Percentiles rank a stretch among this genome's conserved stretches.
These are phyloP conservation scores for Physocephala rufipes DNA, from an alignment of 2,888 invertebrate species.

Conservation along the genomic window DNA sequence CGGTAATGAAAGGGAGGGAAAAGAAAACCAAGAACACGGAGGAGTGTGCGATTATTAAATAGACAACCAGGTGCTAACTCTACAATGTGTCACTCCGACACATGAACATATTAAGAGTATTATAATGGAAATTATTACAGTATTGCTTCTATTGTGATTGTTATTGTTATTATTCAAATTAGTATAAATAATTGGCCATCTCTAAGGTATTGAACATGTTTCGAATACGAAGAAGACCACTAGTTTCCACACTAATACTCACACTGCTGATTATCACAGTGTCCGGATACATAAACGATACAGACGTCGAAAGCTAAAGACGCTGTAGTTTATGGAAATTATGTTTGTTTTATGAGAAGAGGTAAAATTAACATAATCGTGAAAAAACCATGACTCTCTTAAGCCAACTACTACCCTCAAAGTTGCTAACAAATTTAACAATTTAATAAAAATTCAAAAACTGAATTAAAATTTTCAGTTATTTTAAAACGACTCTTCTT, in stretches of 20 bases:
- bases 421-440: too few species aligned
- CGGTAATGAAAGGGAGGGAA: not conserved
- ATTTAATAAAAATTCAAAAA: too few species aligned
- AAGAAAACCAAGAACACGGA: too few species aligned
- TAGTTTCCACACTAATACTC: slow-evolving; percentile 10
- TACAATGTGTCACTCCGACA: not conserved
- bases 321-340: too few species aligned
- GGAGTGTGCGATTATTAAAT: not conserved
- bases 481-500: too few species aligned
- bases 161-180: slow-evolving; percentile 41
- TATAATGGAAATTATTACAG: slow-evolving; percentile 18
- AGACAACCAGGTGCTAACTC: not conserved
- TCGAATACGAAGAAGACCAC: slow-evolving; percentile 46
- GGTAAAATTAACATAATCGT: too few species aligned
- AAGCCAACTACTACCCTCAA: too few species aligned
- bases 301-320: too few species aligned
- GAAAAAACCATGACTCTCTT: too few species aligned
- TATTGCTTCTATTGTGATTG: slow-evolving; percentile 31
- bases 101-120: slow-evolving; percentile 21
- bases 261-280: not conserved
- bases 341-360: too few species aligned
- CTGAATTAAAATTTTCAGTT: too few species aligned
- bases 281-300: too few species aligned
- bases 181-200: slow-evolving; percentile 44
- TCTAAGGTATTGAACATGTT: slow-evolving; percentile 48